A percentile compares a stretch with the other conserved stretches of the same genome.
Evolutionary conservation across 2,888 invertebrate species (phyloP).

Genomic region (Frankliniella intonsa): DNA sequence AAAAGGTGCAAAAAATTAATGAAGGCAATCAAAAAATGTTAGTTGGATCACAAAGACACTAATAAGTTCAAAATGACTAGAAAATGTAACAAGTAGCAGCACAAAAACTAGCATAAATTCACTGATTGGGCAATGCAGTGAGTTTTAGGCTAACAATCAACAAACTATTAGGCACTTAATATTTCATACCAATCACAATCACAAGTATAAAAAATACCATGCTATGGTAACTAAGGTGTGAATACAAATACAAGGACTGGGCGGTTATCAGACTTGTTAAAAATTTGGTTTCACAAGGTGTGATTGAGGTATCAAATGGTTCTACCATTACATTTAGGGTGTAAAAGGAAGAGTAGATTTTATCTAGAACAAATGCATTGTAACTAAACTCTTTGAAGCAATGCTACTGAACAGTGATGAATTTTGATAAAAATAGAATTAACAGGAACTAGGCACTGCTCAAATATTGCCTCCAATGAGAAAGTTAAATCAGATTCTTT

Average conservation of each 20-base stretch:
- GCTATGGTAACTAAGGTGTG: conserved; percentile 20
- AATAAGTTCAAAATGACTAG: conserved; percentile 2
- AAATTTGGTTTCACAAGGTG: conserved; percentile 18
- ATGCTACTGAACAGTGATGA: background rate
- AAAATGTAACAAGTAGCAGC: background rate
- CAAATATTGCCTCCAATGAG: background rate
- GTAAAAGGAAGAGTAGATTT: background rate
- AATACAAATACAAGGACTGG: conserved; percentile 16
- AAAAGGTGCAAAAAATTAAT: background rate
- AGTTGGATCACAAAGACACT: background rate
- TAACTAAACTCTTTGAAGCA: background rate
- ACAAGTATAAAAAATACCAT: conserved; percentile 25
- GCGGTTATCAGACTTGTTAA: conserved; percentile 20
- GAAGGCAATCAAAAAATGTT: background rate
- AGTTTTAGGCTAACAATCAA: conserved; percentile 2
- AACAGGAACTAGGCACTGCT: background rate
- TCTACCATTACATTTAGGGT: background rate
- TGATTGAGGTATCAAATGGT: conserved; percentile 22
- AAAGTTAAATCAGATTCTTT: background rate
- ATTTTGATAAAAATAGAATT: background rate
- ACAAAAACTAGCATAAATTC: conserved; percentile 4
- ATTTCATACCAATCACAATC: conserved; percentile 10
- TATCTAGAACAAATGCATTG: background rate
- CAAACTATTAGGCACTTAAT: conserved; percentile 3
- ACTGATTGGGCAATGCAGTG: background rate